Evolutionary conservation across 1,140 invertebrate species (phyloP).

Genomic region (Diabrotica undecimpunctata): DNA sequence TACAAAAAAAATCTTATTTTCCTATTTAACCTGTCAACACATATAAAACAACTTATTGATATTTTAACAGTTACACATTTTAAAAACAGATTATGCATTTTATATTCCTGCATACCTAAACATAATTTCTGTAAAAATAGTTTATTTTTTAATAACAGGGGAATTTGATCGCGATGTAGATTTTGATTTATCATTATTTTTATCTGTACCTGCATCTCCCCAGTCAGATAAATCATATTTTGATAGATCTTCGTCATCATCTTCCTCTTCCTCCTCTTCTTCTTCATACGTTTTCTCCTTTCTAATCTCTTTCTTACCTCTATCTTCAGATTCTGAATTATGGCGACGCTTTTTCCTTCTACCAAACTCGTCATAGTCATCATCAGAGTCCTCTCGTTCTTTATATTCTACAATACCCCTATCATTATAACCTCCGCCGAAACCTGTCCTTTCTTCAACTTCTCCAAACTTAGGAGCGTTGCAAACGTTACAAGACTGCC

Average conservation of each 20-base stretch:
- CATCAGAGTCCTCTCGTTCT: slow-evolving; percentile 77
- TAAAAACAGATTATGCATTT: too few relatives aligned
- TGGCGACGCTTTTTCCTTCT: slow-evolving; percentile 74
- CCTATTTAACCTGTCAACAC: too few relatives aligned
- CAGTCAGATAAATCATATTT: slow-evolving; percentile 78
- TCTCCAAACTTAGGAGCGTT: slow-evolving; percentile 96
- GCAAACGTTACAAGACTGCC: slow-evolving; percentile 97
- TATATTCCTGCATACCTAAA: too few relatives aligned
- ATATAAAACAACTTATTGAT: too few relatives aligned
- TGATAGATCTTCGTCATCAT: slow-evolving; percentile 73
- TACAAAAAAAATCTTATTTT: too few relatives aligned
- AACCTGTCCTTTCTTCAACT: slow-evolving; percentile 75
- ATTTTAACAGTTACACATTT: too few relatives aligned
- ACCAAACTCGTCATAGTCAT: slow-evolving; percentile 95
- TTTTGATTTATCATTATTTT: slow-evolving; percentile 26
- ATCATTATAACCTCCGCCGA: slow-evolving; percentile 90
- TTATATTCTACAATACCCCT: slow-evolving; percentile 91
- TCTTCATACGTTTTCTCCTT: slow-evolving; percentile 34
- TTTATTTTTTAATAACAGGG: slow-evolving; percentile 23
- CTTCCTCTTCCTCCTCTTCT: slow-evolving; percentile 57
- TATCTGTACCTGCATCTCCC: slow-evolving; percentile 53
- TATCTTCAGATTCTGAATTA: slow-evolving; percentile 42
- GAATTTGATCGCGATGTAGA: slow-evolving; percentile 37
- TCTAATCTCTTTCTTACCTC: slow-evolving; percentile 38
- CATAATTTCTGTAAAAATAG: neutral